Base-by-base conservation (phyloP, 2,113 vertebrate genomes). In the Sardina pilchardus region DNA sequence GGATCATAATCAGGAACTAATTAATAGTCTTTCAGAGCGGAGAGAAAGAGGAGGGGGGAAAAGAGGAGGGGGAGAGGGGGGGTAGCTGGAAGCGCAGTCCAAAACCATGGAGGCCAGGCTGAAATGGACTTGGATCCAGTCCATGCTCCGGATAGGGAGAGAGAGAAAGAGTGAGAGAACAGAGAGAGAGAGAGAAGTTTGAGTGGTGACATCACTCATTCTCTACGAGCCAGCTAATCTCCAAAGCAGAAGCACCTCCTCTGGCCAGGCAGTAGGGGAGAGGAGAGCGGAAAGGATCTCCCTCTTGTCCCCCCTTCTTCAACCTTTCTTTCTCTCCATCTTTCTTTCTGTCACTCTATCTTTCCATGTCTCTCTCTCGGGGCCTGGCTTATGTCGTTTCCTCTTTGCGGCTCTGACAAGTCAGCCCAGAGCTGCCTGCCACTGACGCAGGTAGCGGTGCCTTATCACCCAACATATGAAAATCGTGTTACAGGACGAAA, bases 1-100 rank as follows among this genome's bases (percentile, higher is more conserved):
- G 93, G 93, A 93, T 93, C 91, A 93, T 94, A 93, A 94, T 94
- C 93, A 93, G 90, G 88, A 93, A 89, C 91, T 92, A 94, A 95
- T 95, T 94, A 93, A 94, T 93, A 92, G 93, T 91, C 92, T 93
- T 93, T 91, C 86, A 93, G 90, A 90, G 82, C 26, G 12, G 63
- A 71, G 8, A 71, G 26, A 71, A 71, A 71, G 63, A 34, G 59
- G 53, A 19, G 36, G 39, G 81, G 86, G 63, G 48, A 0, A 47
- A 85, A 67, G 30, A 89, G 87, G 88, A 82, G 53, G 71, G 59
- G 88, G 89, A 84, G 78, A 39, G 88, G 86, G 87, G 87, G 92
- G 92, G 88, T 92, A 93, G 92, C 93, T 92, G 91, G 90, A 85
- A 78, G 91, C 91, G 92, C 93, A 93, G 93, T 94, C 94, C 91